Base-by-base conservation (phyloP, 1,140 invertebrate species). In the Caenorhabditis tropicalis region DNA sequence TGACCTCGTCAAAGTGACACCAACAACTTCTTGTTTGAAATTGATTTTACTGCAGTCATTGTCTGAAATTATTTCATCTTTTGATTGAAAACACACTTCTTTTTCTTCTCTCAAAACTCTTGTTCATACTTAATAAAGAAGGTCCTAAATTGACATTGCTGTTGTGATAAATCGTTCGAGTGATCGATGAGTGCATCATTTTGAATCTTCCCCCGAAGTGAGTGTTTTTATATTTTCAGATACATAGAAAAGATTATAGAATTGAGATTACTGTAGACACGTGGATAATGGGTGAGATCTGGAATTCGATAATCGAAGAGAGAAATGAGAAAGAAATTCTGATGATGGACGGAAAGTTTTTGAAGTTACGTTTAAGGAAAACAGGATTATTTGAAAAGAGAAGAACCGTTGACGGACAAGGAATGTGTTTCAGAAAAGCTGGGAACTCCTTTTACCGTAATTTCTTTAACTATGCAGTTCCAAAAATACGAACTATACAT, bases 1-100 rank as follows among this genome's bases (percentile, higher is more conserved):
- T 82, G 12, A 82, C 82, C 31, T 65, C 21, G 56, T 70, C 1
- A 82, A 46, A 19, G 82, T 82, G 21, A 82, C 82, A 33, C 82
- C 82, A 31, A 49, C 60, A 21, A 82, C 82, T 29, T 65, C 60
- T n/a, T 29, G 27, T 19, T 46, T 58, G n/a, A 33, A 46, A 10
- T 46, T 10, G 29, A 58, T 46, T 19, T 31, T 48, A 16, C 31
- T 12, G 27, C 29, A 46, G 21, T 82, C 60, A 12, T 65, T 82
- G 33, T 74, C 65, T 74, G 65, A 74, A 74, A 74, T 15, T 36
- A 43, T 6, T 43, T 12, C 5, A 5, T 43, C 12, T 43, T 43
- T 43, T 43, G 5, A 43, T 43, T 43, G 12, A 43, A 43, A 43
- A 43, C 5, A 43, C 5, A n/a, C n/a, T n/a, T n/a, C n/a, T n/a